Evolutionary conservation across 2,797 vertebrate genomes (phyloP), one percentile per base, ranked within the genome.

Genomic region (Sebastes diaconus): DNA sequence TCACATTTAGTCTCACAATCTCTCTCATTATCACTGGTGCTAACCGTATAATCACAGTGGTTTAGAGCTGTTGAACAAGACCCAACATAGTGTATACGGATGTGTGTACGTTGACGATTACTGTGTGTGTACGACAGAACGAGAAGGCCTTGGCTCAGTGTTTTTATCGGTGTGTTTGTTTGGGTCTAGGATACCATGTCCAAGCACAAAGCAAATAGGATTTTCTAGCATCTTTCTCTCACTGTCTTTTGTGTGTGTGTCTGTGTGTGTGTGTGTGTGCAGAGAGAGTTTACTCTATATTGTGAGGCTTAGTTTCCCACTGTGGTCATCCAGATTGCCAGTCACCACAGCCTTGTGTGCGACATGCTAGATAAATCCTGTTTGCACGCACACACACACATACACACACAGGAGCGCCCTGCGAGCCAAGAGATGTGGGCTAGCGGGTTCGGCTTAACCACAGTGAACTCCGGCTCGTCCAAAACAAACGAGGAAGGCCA

Each of bases 381-480:
- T 93, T 94, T 92, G 83, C 87, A 89, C 73, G 64, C 85, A 25
- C 60, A 69, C 68, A 64, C 83, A 52, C 55, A 66, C 61, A 59
- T 25, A 61, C 68, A 54, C 57, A 50, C 73, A 80, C 46, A 69
- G 68, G 16, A 80, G 75, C 39, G 4, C 64, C 80, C 60, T 78
- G 69, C 57, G 85, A 86, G 92, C 94, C 93, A 95, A 90, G 92
- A 92, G 74, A 90, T 91, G 91, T 91, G 86, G 93, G 92, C 90
- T 91, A 93, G 90, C 70, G 89, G 91, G 93, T 94, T 96, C 91
- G 94, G 73, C 84, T 88, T 87, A 95, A 94, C 92, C 91, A 92
- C 83, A 81, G 57, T 95, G 92, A 95, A 95, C 93, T 92, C 90
- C 69, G 78, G 86, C 84, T 83, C 16, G 71, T 88, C 88, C 85